phyloP scores from a whole-genome alignment of 2,113 vertebrate genomes.

The Pimephales promelas region DNA sequence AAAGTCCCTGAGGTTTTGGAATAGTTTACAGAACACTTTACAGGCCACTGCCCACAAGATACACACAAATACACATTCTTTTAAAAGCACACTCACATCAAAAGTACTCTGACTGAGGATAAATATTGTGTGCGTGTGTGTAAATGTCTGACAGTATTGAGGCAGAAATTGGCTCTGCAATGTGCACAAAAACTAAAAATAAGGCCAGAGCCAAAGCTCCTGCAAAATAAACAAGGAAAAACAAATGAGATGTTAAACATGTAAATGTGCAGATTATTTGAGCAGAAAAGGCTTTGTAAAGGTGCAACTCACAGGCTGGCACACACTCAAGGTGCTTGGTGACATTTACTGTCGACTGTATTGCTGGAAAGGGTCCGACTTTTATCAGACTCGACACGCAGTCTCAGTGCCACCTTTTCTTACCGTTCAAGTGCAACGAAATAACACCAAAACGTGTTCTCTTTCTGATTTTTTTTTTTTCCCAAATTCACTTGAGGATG shows the following conservation, averaged over 20 bases:
- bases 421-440: not conserved
- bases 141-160: not conserved
- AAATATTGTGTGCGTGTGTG: not conserved
- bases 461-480: not conserved
- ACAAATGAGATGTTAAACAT: slow-evolving; percentile 12
- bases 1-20: slow-evolving; percentile 48
- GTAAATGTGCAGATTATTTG: slow-evolving; percentile 3
- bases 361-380: slow-evolving; percentile 43
- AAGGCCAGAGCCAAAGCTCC: not conserved
- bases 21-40: slow-evolving; percentile 46
- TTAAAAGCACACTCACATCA: slow-evolving; percentile 25
- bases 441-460: not conserved
- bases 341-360: slow-evolving; percentile 49
- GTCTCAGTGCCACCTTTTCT: not conserved
- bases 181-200: not conserved
- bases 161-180: not conserved
- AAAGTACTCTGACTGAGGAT: not conserved
- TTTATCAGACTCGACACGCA: slow-evolving; percentile 39
- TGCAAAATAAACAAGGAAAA: slow-evolving; percentile 23
- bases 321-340: slow-evolving; percentile 37
- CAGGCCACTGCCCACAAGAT: slow-evolving; percentile 42
- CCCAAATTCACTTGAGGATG: not conserved
- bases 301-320: slow-evolving; percentile 18
- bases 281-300: slow-evolving; percentile 29
- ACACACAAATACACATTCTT: slow-evolving; percentile 14